phyloP scores from a whole-genome alignment of 2,888 invertebrate species.

The Crematogaster levior region DNA sequence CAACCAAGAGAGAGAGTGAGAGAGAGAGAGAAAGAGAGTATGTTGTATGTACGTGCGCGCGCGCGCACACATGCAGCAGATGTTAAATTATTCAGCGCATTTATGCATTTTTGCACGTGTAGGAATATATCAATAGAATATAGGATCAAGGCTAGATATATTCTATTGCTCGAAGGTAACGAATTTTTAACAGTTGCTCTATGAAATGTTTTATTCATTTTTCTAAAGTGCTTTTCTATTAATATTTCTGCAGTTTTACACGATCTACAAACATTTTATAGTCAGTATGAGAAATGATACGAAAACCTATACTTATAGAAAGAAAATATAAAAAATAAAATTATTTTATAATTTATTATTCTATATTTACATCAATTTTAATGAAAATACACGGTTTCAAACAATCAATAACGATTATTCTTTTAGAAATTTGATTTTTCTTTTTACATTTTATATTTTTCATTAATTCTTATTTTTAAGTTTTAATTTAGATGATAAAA shows the following conservation, averaged over 20 bases:
- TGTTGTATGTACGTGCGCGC: too few relatives aligned
- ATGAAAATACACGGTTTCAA: not conserved
- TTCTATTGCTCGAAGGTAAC: not conserved
- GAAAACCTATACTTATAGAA: not conserved
- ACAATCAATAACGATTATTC: not conserved
- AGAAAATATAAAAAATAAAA: not conserved
- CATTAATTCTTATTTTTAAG: not conserved
- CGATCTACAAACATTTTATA: not conserved
- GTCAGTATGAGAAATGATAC: not conserved
- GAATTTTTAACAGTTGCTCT: slow-evolving; percentile 17
- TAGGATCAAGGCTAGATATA: slow-evolving; percentile 24
- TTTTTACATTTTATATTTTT: not conserved
- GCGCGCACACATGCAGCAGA: slow-evolving; percentile 13
- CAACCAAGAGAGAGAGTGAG: slow-evolving; percentile 27
- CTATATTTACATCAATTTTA: not conserved
- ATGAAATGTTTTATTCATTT: slow-evolving; percentile 13
- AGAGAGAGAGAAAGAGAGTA: slow-evolving; percentile 49
- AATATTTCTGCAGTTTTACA: slow-evolving; percentile 9
- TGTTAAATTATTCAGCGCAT: slow-evolving; percentile 58
- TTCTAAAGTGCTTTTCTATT: not conserved
- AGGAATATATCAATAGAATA: not conserved
- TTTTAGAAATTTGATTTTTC: not conserved
- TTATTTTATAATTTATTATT: not conserved
- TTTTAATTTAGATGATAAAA: not conserved
- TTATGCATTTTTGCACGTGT: slow-evolving; percentile 32